Evolutionary conservation across 35 echinoderm and acorn worm species (phyloP).

Genomic region (Strongylocentrotus purpuratus): DNA sequence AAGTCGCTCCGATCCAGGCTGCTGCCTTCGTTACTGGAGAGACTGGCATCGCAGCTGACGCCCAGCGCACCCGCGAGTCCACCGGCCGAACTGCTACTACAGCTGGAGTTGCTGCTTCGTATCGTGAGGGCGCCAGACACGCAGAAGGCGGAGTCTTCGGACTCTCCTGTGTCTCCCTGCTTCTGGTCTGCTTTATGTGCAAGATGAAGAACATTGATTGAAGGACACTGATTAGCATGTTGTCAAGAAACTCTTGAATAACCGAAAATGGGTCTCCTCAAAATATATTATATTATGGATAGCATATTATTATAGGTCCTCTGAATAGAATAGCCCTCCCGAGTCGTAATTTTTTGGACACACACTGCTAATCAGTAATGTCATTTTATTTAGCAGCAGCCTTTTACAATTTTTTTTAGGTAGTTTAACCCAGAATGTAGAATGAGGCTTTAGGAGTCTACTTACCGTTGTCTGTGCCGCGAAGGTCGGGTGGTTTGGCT

Average conservation of each 20-base stretch:
- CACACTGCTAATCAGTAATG: neutral
- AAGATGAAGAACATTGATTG: neutral
- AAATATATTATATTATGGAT: too few species aligned
- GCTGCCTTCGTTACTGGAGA: conserved; percentile 78
- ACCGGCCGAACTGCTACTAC: conserved; percentile 72
- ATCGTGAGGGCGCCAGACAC: conserved; percentile 85
- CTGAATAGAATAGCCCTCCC: too few species aligned
- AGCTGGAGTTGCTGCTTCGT: conserved; percentile 76
- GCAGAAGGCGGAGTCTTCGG: conserved; percentile 56
- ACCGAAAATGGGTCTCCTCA: too few species aligned
- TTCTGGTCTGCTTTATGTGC: neutral
- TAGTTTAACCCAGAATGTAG: neutral
- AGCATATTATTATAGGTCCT: too few species aligned
- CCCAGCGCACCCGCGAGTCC: conserved; percentile 73
- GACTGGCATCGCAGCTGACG: conserved; percentile 72
- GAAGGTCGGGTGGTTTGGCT: conserved; percentile 16
- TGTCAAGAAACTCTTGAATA: too few species aligned
- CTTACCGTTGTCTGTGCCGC: neutral
- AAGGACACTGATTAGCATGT: too few species aligned
- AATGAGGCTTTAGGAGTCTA: neutral
- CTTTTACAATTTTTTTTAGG: too few species aligned
- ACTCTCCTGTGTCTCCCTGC: neutral
- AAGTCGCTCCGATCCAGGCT: neutral
- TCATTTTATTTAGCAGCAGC: neutral
- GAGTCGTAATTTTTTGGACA: too few species aligned